A percentile compares a stretch with the other conserved stretches of the same genome.
Evolutionary conservation across 2,888 invertebrate genomes (phyloP).

Genomic region (Cantharis rustica): DNA sequence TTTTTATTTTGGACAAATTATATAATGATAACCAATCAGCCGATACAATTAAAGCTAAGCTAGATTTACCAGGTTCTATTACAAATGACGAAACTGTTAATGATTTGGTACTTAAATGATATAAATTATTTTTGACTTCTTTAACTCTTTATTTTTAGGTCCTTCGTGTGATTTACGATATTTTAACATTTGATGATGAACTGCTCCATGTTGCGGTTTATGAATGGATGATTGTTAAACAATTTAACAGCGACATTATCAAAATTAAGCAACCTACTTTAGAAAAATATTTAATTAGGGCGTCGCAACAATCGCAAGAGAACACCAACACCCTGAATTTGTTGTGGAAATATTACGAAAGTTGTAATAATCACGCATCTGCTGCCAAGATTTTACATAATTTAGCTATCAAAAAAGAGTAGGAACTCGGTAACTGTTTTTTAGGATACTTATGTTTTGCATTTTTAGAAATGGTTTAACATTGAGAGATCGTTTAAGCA

Average conservation of each 20-base stretch:
- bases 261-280: conserved; percentile 71
- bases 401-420: conserved; percentile 78
- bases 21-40: not conserved
- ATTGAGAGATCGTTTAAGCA: conserved; percentile 82
- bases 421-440: conserved; percentile 21
- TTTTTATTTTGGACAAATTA: conserved; percentile 71
- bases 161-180: conserved; percentile 67
- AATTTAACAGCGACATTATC: conserved; percentile 72
- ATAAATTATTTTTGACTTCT: not conserved
- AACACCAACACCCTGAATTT: conserved; percentile 68
- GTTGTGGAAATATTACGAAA: conserved; percentile 96
- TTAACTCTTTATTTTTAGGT: conserved; percentile 54
- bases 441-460: not conserved
- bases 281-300: conserved; percentile 74
- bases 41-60: not conserved
- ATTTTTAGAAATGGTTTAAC: conserved; percentile 69
- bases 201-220: conserved; percentile 89
- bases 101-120: not conserved
- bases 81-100: not conserved
- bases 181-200: conserved; percentile 78
- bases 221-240: conserved; percentile 86
- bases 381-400: conserved; percentile 90
- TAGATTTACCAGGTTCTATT: not conserved
- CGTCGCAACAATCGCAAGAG: conserved; percentile 63
- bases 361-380: conserved; percentile 86